phyloP scores from a whole-genome alignment of 2,113 vertebrate genomes.

The Nicator chloris region DNA sequence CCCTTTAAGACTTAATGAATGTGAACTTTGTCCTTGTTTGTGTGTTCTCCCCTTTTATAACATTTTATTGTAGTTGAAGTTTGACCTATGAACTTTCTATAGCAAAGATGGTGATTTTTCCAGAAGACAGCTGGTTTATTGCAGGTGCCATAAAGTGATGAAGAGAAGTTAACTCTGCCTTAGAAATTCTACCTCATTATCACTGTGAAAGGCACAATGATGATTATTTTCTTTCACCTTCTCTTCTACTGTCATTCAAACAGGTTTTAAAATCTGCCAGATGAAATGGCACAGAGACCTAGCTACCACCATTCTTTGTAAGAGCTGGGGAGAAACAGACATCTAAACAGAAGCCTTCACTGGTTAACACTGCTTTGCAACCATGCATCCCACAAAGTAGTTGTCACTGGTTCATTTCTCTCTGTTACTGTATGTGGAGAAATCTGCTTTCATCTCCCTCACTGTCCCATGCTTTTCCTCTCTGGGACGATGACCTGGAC shows the following conservation, averaged over 20 bases:
- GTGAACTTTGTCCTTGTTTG: background rate
- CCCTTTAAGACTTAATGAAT: background rate
- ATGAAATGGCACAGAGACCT: background rate
- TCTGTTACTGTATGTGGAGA: background rate
- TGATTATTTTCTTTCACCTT: background rate
- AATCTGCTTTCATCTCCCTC: background rate
- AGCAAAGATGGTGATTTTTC: background rate
- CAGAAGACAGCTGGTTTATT: background rate
- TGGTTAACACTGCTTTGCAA: background rate
- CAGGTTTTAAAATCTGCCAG: background rate
- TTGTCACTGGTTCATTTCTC: background rate
- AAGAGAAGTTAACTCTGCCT: background rate
- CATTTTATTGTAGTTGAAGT: background rate
- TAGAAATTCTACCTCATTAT: background rate
- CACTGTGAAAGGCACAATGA: background rate
- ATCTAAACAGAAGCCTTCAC: background rate
- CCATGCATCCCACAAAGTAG: background rate
- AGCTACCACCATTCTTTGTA: background rate
- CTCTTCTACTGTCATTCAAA: background rate
- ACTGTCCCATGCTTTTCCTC: background rate
- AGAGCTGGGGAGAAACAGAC: background rate
- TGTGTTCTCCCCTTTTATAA: background rate
- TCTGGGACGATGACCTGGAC: background rate
- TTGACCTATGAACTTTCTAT: background rate
- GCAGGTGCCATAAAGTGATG: background rate